Conservation (phyloP, 1,140 invertebrate genomes). For the Ostrea edulis region DNA sequence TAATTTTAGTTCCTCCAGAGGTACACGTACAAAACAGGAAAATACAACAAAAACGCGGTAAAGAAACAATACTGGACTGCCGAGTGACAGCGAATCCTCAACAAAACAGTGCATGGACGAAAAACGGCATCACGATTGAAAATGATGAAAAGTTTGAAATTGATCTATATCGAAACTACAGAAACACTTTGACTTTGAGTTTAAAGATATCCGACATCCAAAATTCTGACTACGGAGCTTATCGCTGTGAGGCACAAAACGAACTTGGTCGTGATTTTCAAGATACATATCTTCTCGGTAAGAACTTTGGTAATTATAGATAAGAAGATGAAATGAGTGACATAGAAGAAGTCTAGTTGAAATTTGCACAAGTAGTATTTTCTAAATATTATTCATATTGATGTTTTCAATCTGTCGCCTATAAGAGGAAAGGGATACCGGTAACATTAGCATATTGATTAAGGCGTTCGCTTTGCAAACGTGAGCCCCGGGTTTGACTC, state of each 20-base stretch:
- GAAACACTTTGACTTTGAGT: conserved; percentile 90
- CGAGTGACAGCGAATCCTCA: conserved; percentile 94
- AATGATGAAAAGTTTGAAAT: conserved; percentile 86
- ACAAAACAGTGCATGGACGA: conserved; percentile 92
- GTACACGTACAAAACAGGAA: conserved; percentile 67
- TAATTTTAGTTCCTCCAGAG: conserved; percentile 74
- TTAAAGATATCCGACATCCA: conserved; percentile 89
- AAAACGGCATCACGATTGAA: conserved; percentile 82
- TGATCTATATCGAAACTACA: conserved; percentile 86
- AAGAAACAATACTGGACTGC: conserved; percentile 87
- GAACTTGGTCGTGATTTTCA: conserved; percentile 91
- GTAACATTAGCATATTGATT: too few species aligned
- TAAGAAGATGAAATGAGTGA: not conserved
- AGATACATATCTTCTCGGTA: conserved; percentile 91
- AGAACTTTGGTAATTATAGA: not conserved
- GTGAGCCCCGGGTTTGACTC: too few species aligned
- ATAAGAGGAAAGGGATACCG: not conserved
- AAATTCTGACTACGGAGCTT: conserved; percentile 89
- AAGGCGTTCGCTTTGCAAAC: too few species aligned
- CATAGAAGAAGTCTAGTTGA: not conserved
- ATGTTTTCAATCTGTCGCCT: not conserved
- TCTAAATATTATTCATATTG: not conserved
- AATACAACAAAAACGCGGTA: conserved; percentile 71
- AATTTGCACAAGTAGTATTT: not conserved
- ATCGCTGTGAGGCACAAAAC: conserved; percentile 94